phyloP scores from a whole-genome alignment of 2,797 vertebrate species.

The Alosa sapidissima region DNA sequence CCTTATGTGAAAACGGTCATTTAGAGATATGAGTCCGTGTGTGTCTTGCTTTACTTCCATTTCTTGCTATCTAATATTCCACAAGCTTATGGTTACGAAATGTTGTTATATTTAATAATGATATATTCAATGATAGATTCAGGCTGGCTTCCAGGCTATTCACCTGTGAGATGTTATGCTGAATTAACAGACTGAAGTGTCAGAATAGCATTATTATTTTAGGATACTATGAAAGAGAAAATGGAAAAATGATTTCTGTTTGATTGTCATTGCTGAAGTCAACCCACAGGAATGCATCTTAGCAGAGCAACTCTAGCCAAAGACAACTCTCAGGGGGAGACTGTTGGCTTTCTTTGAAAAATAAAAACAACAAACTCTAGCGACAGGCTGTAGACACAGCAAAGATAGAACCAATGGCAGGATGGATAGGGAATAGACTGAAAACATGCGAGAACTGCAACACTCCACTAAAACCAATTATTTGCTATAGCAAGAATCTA shows the following conservation, averaged over 20 bases:
- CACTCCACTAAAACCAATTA: neutral
- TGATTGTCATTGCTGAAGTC: constrained; percentile 2
- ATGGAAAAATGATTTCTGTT: neutral
- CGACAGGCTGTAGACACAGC: neutral
- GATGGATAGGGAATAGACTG: neutral
- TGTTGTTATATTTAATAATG: neutral
- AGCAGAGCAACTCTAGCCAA: neutral
- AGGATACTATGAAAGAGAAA: neutral
- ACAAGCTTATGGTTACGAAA: neutral
- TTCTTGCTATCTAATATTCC: neutral
- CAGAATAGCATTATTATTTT: neutral
- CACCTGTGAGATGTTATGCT: neutral
- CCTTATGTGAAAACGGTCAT: neutral
- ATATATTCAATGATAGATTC: neutral
- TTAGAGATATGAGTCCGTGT: neutral
- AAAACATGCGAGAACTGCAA: neutral
- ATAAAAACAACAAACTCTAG: constrained; percentile 2
- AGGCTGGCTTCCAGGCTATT: neutral
- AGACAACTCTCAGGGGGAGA: neutral
- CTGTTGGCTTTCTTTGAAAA: constrained; percentile 21
- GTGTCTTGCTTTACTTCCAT: neutral
- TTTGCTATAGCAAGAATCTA: neutral
- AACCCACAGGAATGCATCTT: neutral
- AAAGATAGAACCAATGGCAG: neutral
- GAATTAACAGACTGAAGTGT: neutral